phyloP scores from a whole-genome alignment of 64 coral and sea anemone species.

The Pachyseris speciosa region DNA sequence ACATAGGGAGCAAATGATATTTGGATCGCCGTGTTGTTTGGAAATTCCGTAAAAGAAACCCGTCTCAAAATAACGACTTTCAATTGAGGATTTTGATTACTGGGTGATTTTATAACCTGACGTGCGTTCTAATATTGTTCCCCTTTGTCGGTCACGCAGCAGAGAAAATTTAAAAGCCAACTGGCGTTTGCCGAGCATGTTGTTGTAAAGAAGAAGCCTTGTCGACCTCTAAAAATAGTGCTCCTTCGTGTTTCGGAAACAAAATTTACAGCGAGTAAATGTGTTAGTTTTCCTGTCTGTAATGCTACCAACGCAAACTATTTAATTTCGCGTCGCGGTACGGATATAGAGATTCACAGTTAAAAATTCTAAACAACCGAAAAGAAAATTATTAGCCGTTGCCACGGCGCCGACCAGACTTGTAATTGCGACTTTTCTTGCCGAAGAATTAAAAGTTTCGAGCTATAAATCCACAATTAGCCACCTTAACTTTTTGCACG shows the following conservation, averaged over 20 bases:
- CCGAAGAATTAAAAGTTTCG: conserved; percentile 43
- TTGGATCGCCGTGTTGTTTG: not conserved
- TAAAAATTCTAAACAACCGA: conserved; percentile 20
- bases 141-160: not conserved
- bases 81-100: conserved; percentile 20
- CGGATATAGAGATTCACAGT: conserved; percentile 12
- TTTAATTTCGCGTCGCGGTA: conserved; percentile 31
- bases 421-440: conserved; percentile 6
- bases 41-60: conserved; percentile 7
- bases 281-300: conserved; percentile 47
- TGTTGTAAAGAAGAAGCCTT: not conserved
- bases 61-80: conserved; percentile 26
- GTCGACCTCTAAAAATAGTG: conserved; percentile 2
- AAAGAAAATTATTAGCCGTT: conserved; percentile 14
- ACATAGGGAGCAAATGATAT: not conserved
- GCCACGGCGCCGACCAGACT: conserved; percentile 12
- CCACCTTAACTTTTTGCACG: conserved; percentile 37
- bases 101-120: conserved; percentile 27
- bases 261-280: conserved; percentile 11
- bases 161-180: not conserved
- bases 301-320: conserved; percentile 25
- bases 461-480: conserved; percentile 55
- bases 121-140: conserved; percentile 17
- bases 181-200: not conserved
- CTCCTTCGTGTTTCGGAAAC: not conserved